A percentile compares a stretch with the other conserved stretches of the same genome.
These are phyloP conservation scores for Leucophenga maculata DNA, from an alignment of 2,888 invertebrate genomes.

Conservation along the genomic window DNA sequence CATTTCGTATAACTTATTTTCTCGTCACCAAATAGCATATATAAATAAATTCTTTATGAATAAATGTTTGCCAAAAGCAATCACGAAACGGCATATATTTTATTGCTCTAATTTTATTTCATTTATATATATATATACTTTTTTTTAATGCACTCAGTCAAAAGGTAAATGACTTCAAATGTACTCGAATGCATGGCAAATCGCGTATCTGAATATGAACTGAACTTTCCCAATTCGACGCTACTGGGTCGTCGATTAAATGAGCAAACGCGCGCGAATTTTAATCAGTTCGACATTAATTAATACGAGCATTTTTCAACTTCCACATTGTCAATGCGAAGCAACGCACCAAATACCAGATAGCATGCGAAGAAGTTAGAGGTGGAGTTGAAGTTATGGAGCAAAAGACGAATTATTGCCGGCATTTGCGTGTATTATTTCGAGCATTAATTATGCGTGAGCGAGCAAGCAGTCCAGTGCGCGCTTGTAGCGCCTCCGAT, in stretches of 20 bases:
- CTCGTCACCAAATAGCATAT: constrained; percentile 8
- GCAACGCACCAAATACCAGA: not conserved
- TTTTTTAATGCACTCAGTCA: not conserved
- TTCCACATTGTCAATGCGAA: constrained; percentile 1
- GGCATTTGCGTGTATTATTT: constrained; percentile 57
- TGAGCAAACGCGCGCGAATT: constrained; percentile 6
- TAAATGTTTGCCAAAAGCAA: constrained; percentile 22
- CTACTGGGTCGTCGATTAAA: not conserved
- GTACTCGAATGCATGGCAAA: too few species aligned
- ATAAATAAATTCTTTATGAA: constrained; percentile 23
- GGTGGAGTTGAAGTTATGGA: not conserved
- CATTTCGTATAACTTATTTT: not conserved
- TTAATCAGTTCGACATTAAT: constrained; percentile 53
- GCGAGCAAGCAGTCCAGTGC: constrained; percentile 11
- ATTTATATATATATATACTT: constrained; percentile 5
- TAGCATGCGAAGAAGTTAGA: not conserved
- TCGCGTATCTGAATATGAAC: too few species aligned
- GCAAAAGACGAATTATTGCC: constrained; percentile 36
- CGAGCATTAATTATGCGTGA: constrained; percentile 56
- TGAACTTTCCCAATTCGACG: not conserved
- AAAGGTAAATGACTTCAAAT: too few species aligned
- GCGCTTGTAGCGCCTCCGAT: constrained; percentile 9
- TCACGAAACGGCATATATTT: not conserved
- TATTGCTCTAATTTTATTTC: constrained; percentile 5
- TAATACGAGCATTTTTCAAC: constrained; percentile 52